Percentiles rank a stretch among this genome's conserved stretches.
Evolutionary conservation across 2,888 invertebrate genomes (phyloP).

Genomic region (Criorhina ranunculi): DNA sequence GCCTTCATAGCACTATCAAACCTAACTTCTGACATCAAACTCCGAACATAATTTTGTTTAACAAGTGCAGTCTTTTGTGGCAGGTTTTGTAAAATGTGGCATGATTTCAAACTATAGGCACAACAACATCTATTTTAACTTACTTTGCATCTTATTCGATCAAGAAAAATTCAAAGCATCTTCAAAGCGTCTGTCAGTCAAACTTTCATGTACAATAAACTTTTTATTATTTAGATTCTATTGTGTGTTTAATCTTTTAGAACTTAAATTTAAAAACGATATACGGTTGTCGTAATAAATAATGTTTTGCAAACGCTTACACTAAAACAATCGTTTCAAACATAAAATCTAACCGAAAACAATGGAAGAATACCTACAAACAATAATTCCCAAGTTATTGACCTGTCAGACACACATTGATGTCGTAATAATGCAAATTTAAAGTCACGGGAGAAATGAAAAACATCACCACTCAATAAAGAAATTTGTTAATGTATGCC

Average conservation of each 20-base stretch:
- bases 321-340: neutral
- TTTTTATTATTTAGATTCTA: neutral
- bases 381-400: slow-evolving; percentile 29
- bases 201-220: too few species aligned
- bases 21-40: too few species aligned
- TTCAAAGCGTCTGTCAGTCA: too few species aligned
- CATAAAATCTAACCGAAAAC: slow-evolving; percentile 10
- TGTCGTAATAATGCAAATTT: slow-evolving; percentile 51
- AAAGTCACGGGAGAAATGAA: slow-evolving; percentile 6
- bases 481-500: slow-evolving; percentile 43
- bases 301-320: neutral
- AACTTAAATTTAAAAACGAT: too few species aligned
- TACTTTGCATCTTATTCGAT: too few species aligned
- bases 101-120: too few species aligned
- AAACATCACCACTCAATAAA: slow-evolving; percentile 55
- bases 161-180: too few species aligned
- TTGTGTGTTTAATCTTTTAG: neutral
- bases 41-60: too few species aligned
- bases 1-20: too few species aligned
- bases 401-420: slow-evolving; percentile 35
- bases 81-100: too few species aligned
- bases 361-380: neutral
- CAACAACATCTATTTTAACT: too few species aligned
- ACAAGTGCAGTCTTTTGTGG: too few species aligned
- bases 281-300: neutral